A percentile compares a stretch with the other conserved stretches of the same genome.
Evolutionary conservation across 2,888 invertebrate species (phyloP).

Genomic region (Brenthis hecate): DNA sequence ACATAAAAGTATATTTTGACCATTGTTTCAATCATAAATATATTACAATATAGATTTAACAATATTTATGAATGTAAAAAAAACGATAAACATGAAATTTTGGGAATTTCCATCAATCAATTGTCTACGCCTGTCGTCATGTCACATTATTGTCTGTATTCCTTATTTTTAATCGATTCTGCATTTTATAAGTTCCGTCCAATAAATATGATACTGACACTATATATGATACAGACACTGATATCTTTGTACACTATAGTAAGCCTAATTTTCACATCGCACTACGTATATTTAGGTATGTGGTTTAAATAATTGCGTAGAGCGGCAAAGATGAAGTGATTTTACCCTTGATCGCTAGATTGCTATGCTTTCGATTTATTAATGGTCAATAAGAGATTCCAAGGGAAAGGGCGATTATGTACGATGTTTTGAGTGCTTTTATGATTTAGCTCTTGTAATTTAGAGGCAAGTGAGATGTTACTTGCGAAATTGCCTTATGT

Average conservation of each 20-base stretch:
- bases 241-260: slow-evolving; percentile 17
- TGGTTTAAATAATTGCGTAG: slow-evolving; percentile 53
- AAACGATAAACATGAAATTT: too few relatives aligned
- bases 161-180: too few relatives aligned
- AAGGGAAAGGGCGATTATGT: slow-evolving; percentile 51
- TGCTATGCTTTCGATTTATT: slow-evolving; percentile 55
- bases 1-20: slow-evolving; percentile 15
- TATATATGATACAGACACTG: too few relatives aligned
- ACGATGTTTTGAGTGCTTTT: slow-evolving; percentile 49
- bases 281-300: slow-evolving; percentile 16
- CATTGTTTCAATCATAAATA: slow-evolving; percentile 13
- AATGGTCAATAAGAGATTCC: slow-evolving; percentile 53
- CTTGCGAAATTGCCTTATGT: slow-evolving; percentile 38
- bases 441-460: slow-evolving; percentile 48
- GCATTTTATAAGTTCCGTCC: too few relatives aligned
- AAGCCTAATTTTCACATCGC: slow-evolving; percentile 20
- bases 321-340: slow-evolving; percentile 60
- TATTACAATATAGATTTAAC: too few relatives aligned
- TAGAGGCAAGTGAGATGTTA: slow-evolving; percentile 40
- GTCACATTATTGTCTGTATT: too few relatives aligned
- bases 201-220: too few relatives aligned
- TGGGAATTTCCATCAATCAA: too few relatives aligned
- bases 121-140: too few relatives aligned
- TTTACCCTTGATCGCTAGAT: slow-evolving; percentile 54
- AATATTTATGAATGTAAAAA: too few relatives aligned